Evolutionary conservation across 2,797 vertebrate species (phyloP), one percentile per base, ranked within the genome.

Genomic region (Chromis chromis): DNA sequence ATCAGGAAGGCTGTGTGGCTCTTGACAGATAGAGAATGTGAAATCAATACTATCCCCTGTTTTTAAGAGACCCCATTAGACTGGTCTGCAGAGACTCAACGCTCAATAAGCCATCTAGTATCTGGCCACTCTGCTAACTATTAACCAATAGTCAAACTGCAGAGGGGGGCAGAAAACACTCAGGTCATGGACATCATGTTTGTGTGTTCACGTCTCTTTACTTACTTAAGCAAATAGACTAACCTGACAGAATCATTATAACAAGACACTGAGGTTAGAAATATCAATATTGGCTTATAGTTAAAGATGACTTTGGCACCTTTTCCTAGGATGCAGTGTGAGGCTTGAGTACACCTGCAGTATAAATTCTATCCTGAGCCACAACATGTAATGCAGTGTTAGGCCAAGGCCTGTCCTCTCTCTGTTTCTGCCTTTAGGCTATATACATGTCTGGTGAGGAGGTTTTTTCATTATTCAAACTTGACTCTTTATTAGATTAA

Each of bases 341-440:
- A 58, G 60, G 6, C 57, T 46, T 28, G 39, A 36, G 19, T 21
- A 42, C 52, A 54, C 22, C 44, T 54, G n/a, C 13, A 44, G 39
- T 13, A 54, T 1, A 28, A 56, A 27, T 12, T 36, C 33, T 36
- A 17, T 74, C 31, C 76, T 50, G 25, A 68, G 16, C 8, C 0
- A 4, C 14, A 33, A 24, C 22, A 13, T 70, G 7, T 57, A 22
- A 42, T 48, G 33, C 25, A 48, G 9, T 36, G 33, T 58, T n/a
- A 16, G n/a, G 36, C n/a, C 9, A 3, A 56, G 14, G n/a, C 4
- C 13, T 65, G 68, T 70, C 4, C 25, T 70, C 36, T 36, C 73
- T 90, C 82, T 88, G 83, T 89, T 79, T 86, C 85, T 84, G 64
- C 78, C 88, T 33, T 85, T 89, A 68, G 83, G 39, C 44, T 19